A percentile compares a stretch with the other conserved stretches of the same genome.
Evolutionary conservation across 2,113 vertebrate genomes (phyloP).

Genomic region (Copsychus sechellarum): DNA sequence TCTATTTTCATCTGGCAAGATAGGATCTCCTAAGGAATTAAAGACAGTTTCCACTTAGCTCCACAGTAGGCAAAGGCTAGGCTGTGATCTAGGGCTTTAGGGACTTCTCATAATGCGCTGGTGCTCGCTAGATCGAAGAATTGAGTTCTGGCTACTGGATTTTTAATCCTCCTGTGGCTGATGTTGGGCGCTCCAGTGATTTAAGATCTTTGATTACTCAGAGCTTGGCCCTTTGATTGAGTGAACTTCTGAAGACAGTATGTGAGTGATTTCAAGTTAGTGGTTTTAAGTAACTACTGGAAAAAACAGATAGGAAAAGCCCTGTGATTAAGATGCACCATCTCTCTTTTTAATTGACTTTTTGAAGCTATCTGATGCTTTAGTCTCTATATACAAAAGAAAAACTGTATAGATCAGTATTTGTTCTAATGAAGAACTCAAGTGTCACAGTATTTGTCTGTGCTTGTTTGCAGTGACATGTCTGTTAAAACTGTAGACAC

Average conservation of each 20-base stretch:
- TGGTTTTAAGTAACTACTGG: conserved; percentile 78
- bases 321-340: conserved; percentile 73
- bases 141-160: conserved; percentile 94
- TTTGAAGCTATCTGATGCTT: conserved; percentile 67
- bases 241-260: conserved; percentile 90
- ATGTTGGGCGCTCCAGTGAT: conserved; percentile 94
- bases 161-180: conserved; percentile 97
- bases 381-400: conserved; percentile 33
- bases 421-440: conserved; percentile 56
- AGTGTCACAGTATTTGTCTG: neutral
- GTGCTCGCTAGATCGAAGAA: conserved; percentile 89
- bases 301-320: conserved; percentile 76
- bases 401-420: conserved; percentile 15
- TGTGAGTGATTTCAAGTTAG: conserved; percentile 83
- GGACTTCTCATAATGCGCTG: conserved; percentile 94
- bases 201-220: conserved; percentile 99
- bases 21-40: conserved; percentile 99
- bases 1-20: conserved; percentile 97
- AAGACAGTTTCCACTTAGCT: conserved; percentile 86
- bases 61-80: conserved; percentile 78
- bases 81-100: conserved; percentile 94
- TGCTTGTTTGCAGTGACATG: neutral
- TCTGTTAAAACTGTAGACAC: neutral
- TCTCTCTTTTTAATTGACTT: conserved; percentile 77
- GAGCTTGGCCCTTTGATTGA: conserved; percentile 93